Percentiles rank a stretch among this genome's conserved stretches.
These are phyloP conservation scores for Gerris lacustris DNA, from an alignment of 2,888 invertebrate species.

Conservation along the genomic window DNA sequence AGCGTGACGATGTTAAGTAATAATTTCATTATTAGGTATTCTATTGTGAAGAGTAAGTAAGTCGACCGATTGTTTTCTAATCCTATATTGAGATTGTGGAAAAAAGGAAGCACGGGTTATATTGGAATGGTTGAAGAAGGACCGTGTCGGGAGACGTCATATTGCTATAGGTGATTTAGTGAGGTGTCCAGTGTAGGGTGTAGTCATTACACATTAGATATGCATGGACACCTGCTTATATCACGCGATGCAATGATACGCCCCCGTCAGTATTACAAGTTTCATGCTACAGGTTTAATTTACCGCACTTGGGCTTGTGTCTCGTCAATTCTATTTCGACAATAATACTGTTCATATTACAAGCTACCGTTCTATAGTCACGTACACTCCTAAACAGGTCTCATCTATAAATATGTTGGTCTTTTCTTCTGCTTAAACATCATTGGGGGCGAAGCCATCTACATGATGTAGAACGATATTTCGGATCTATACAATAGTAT, in stretches of 20 bases:
- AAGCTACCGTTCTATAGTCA: too few species aligned
- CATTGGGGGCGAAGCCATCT: too few species aligned
- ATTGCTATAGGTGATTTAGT: neutral
- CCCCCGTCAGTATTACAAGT: neutral
- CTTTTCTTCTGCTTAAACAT: too few species aligned
- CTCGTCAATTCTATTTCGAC: neutral
- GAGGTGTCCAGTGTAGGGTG: neutral
- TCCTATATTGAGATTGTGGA: neutral
- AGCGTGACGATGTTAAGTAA: neutral
- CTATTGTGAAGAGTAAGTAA: too few species aligned
- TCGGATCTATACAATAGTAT: too few species aligned
- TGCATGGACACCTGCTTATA: constrained; percentile 17
- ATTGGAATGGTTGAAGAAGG: neutral
- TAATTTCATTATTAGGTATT: too few species aligned
- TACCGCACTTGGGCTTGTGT: neutral
- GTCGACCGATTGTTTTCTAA: too few species aligned
- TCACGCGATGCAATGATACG: neutral
- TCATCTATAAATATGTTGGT: too few species aligned
- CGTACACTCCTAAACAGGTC: too few species aligned
- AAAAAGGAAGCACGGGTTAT: neutral
- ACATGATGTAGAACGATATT: too few species aligned
- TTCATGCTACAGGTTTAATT: too few species aligned
- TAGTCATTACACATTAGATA: constrained; percentile 16
- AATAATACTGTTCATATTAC: too few species aligned
- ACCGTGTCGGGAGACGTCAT: neutral